Evolutionary conservation across 2,888 invertebrate species (phyloP), one percentile per base, ranked within the genome.

Genomic region (Fragum sueziense): DNA sequence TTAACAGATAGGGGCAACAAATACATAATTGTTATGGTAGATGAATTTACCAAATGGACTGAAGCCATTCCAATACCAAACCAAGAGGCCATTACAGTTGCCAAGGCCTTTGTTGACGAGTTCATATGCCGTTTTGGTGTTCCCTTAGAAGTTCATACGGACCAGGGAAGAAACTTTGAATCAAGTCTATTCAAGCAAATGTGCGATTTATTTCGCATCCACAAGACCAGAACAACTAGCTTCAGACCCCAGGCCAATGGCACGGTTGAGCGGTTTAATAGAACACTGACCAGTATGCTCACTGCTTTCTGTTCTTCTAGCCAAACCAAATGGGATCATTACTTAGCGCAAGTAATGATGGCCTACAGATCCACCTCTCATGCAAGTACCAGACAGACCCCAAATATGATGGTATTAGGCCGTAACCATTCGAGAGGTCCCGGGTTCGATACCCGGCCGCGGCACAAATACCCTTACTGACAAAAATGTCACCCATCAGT

Each of bases 1-100:
- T 47, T 27, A 54, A 75, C 81, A 6, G 34, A 31, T 11, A 25
- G 31, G 11, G 52, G 52, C 11, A 52, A n/a, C 20, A n/a, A 52
- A 52, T 22, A 11, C n/a, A 20, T 52, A 11, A 6, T 52, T 22
- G 20, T 52, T 9, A 52, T 52, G 52, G 52, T 52, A 6, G 52
- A 52, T 20, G 11, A 52, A 20, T 37, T 37, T 37, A 37, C 37
- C 37, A 37, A 37, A 37, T 9, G 37, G 37, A 37, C 54, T 54
- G n/a, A 54, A 54, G 22, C 6, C 20, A 54, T 54, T n/a, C n/a
- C 54, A 54, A 6, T 54, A 54, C 6, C 54, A 54, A 11, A 9
- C 7, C 52, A 52, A 52, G 20, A 9, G 7, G 52, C 52, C 7
- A n/a, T 11, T 4, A 52, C 20, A 17, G 20, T n/a, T 52, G 52